Evolutionary conservation across 2,113 vertebrate genomes (phyloP).

Genomic region (Sigmodon hispidus): DNA sequence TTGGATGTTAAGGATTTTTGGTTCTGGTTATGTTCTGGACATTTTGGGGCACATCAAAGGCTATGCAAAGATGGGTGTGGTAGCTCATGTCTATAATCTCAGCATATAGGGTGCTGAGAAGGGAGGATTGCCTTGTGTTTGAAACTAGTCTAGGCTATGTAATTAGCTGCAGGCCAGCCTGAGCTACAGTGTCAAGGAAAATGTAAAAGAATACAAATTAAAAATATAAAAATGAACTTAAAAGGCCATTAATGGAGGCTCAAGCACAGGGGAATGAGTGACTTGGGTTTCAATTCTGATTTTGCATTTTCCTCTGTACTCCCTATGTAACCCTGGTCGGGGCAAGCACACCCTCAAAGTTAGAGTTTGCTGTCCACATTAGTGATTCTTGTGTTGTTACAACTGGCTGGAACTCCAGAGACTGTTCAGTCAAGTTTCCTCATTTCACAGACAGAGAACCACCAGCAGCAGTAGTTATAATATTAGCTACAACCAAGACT

Average conservation of each 20-base stretch:
- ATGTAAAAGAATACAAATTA: neutral
- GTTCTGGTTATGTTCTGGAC: neutral
- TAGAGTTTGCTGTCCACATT: conserved; percentile 14
- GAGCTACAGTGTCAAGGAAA: neutral
- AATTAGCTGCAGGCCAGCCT: neutral
- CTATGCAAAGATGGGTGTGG: neutral
- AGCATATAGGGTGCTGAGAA: neutral
- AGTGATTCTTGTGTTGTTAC: neutral
- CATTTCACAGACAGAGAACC: conserved; percentile 5
- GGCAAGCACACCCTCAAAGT: neutral
- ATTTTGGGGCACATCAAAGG: neutral
- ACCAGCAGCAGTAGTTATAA: neutral
- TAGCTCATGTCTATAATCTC: neutral
- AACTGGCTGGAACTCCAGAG: neutral
- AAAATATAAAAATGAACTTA: neutral
- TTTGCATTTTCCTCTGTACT: conserved; percentile 21
- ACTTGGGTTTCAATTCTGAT: neutral
- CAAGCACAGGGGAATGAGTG: neutral
- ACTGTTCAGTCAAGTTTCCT: conserved; percentile 14
- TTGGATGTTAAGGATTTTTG: neutral
- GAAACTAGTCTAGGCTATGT: neutral
- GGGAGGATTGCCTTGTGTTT: neutral
- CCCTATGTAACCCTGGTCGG: neutral
- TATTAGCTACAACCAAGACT: neutral
- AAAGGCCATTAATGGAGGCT: neutral